A percentile compares a stretch with the other conserved stretches of the same genome.
These are phyloP conservation scores for Actinia equina DNA, from an alignment of 64 coral and sea anemone species.

Conservation along the genomic window DNA sequence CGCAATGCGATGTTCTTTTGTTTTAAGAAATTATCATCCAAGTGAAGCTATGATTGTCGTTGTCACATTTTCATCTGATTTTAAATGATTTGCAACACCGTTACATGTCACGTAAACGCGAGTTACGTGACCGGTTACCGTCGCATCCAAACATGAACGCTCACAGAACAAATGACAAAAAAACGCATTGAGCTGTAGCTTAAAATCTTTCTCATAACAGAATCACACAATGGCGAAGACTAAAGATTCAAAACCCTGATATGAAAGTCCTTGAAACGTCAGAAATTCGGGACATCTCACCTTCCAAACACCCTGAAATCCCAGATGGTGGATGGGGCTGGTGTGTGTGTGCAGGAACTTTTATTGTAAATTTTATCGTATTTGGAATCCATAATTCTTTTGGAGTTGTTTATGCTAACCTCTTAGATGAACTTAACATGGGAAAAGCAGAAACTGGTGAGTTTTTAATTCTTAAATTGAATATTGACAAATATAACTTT, in stretches of 20 bases:
- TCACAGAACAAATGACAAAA: neutral
- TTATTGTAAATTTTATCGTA: slow-evolving; percentile 58
- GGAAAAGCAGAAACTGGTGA: slow-evolving; percentile 84
- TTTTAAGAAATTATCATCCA: too few species aligned
- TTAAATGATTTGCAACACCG: too few species aligned
- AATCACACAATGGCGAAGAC: neutral
- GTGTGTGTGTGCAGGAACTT: slow-evolving; percentile 46
- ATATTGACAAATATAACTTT: neutral
- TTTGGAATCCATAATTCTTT: slow-evolving; percentile 75
- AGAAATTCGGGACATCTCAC: neutral
- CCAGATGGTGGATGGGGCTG: slow-evolving; percentile 57
- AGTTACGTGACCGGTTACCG: too few species aligned
- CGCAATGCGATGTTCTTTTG: too few species aligned
- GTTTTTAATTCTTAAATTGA: neutral
- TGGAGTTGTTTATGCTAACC: slow-evolving; percentile 73
- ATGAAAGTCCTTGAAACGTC: neutral
- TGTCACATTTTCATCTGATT: too few species aligned
- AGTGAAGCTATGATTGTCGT: too few species aligned
- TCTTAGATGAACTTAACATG: slow-evolving; percentile 58
- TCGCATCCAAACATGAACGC: too few species aligned
- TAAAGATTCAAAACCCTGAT: neutral
- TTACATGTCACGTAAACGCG: too few species aligned
- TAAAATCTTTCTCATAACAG: neutral
- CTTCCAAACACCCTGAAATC: neutral
- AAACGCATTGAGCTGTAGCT: neutral